These are phyloP conservation scores for Trachymyrmex cornetzi DNA, from an alignment of 1,140 invertebrate species.

Conservation along the genomic window DNA sequence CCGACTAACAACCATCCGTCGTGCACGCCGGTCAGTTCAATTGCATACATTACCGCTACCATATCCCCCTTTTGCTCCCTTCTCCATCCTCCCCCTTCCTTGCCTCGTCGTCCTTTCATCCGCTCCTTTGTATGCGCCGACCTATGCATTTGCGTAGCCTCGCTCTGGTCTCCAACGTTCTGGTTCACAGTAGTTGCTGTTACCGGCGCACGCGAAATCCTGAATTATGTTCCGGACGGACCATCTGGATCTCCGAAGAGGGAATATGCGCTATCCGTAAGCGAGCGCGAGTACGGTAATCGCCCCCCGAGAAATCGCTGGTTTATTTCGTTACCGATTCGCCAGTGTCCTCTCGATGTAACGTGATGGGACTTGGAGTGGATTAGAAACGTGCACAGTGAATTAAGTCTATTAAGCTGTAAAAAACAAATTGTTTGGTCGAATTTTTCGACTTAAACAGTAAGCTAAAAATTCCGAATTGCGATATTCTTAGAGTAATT, in stretches of 20 bases:
- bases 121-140: constrained; percentile 60
- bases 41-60: constrained; percentile 75
- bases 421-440: too few relatives aligned
- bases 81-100: neutral
- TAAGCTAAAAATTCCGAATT: too few relatives aligned
- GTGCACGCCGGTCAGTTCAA: constrained; percentile 65
- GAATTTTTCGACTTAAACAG: too few relatives aligned
- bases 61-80: constrained; percentile 56
- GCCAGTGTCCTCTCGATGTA: neutral
- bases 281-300: constrained; percentile 25
- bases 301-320: constrained; percentile 44
- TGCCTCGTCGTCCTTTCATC: constrained; percentile 57
- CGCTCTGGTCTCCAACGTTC: constrained; percentile 66
- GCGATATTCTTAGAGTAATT: too few relatives aligned
- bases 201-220: constrained; percentile 76
- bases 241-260: constrained; percentile 74
- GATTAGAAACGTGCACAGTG: neutral
- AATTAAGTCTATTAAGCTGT: too few relatives aligned
- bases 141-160: constrained; percentile 19
- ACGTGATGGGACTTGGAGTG: neutral
- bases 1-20: constrained; percentile 62
- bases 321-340: constrained; percentile 15
- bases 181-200: constrained; percentile 65
- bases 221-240: constrained; percentile 75
- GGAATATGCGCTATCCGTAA: constrained; percentile 62